Conservation (phyloP, 2,888 invertebrate species). For the Chrysopilus asiliformis region DNA sequence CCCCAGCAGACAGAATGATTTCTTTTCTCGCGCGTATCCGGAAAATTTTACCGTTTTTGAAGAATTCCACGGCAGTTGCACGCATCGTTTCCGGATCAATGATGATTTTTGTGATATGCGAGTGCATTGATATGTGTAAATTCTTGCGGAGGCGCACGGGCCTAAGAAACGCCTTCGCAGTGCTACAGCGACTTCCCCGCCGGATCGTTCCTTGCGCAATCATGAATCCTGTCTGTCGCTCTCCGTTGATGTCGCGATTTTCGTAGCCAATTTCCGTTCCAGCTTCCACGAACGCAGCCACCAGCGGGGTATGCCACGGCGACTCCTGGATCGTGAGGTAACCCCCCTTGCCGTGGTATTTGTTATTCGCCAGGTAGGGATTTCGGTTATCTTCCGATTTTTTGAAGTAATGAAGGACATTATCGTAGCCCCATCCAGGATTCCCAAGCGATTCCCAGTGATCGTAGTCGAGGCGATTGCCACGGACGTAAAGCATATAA, state of each 20-base stretch:
- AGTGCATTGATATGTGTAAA: constrained; percentile 66
- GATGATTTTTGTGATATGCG: constrained; percentile 61
- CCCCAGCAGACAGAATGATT: constrained; percentile 77
- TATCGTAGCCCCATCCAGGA: constrained; percentile 75
- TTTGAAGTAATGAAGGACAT: constrained; percentile 76
- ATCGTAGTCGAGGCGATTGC: constrained; percentile 73
- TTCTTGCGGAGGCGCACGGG: constrained; percentile 64
- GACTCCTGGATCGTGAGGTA: constrained; percentile 68
- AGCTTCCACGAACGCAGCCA: constrained; percentile 69
- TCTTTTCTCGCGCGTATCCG: constrained; percentile 64
- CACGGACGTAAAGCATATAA: constrained; percentile 83
- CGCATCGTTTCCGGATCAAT: constrained; percentile 61
- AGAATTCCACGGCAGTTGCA: constrained; percentile 68
- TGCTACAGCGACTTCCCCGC: constrained; percentile 68
- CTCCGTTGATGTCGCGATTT: constrained; percentile 71
- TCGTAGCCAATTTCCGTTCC: constrained; percentile 73
- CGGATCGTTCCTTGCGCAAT: constrained; percentile 70
- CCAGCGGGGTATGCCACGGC: constrained; percentile 71
- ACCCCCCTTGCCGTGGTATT: constrained; percentile 60
- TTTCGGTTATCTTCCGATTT: constrained; percentile 82
- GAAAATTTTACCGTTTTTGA: constrained; percentile 56
- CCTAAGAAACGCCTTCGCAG: constrained; percentile 74
- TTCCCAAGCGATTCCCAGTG: constrained; percentile 79
- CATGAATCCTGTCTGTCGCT: constrained; percentile 65
- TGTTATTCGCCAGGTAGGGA: constrained; percentile 58